These are phyloP conservation scores for Diorhabda sublineata DNA, from an alignment of 1,140 invertebrate species.

Conservation along the genomic window DNA sequence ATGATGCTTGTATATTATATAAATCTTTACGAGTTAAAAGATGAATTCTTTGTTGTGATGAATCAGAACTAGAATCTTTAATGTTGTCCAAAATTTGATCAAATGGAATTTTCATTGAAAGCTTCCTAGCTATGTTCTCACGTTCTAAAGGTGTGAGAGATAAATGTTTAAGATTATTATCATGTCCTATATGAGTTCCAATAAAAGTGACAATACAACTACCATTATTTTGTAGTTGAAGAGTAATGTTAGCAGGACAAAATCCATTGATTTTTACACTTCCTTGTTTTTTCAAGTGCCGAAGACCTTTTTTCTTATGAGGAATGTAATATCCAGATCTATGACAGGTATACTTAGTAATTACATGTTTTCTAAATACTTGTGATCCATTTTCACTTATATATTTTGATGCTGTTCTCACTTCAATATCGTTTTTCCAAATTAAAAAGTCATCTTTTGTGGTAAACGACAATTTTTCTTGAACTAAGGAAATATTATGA, in stretches of 20 bases:
- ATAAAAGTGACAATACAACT: conserved; percentile 16
- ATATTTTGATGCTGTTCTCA: conserved; percentile 4
- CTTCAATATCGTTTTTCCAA: conserved; percentile 16
- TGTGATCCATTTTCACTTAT: conserved; percentile 6
- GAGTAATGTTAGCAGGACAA: conserved; percentile 21
- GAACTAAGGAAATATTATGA: conserved; percentile 9
- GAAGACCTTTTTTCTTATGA: conserved; percentile 12
- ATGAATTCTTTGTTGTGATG: conserved; percentile 21
- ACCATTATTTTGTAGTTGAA: conserved; percentile 4
- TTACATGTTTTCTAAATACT: neutral
- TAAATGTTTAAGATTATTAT: conserved; percentile 25
- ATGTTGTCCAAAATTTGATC: conserved; percentile 24
- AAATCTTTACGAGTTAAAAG: conserved; percentile 26
- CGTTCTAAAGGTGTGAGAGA: conserved; percentile 17
- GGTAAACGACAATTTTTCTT: neutral
- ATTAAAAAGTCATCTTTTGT: neutral
- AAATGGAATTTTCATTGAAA: conserved; percentile 28
- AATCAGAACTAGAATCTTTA: conserved; percentile 8
- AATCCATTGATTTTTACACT: conserved; percentile 23
- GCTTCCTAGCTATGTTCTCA: conserved; percentile 23
- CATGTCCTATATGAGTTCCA: conserved; percentile 27
- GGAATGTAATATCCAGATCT: conserved; percentile 20
- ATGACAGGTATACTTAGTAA: conserved; percentile 20
- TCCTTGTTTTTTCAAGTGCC: conserved; percentile 23
- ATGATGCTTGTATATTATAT: conserved; percentile 8